Percentiles rank a stretch among this genome's conserved stretches.
Evolutionary conservation across 1,140 invertebrate species (phyloP).

Genomic region (Zaprionus taronus): DNA sequence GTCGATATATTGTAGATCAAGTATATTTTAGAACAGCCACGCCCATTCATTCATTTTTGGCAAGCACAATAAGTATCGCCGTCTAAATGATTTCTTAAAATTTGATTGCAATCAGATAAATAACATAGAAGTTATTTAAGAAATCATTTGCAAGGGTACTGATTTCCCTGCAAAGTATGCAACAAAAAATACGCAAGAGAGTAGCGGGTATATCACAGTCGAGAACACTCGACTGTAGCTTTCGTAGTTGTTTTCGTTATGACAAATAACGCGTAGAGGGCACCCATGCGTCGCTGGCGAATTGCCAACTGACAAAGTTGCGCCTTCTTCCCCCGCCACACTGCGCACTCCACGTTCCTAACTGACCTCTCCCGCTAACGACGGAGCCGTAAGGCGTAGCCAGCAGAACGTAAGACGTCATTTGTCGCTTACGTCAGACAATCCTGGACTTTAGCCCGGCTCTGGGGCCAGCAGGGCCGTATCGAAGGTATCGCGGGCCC

Average conservation of each 20-base stretch:
- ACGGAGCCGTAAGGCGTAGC: background rate
- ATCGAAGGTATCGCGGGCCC: background rate
- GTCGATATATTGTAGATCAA: too few species aligned
- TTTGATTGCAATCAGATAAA: too few species aligned
- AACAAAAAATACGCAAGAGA: too few species aligned
- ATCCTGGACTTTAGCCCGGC: constrained; percentile 25
- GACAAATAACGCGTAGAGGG: constrained; percentile 40
- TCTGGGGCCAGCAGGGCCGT: constrained; percentile 1
- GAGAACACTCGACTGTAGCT: background rate
- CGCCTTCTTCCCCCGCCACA: background rate
- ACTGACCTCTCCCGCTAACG: background rate
- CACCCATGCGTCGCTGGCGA: constrained; percentile 29
- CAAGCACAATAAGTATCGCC: too few species aligned
- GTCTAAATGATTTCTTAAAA: too few species aligned
- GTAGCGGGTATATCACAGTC: too few species aligned
- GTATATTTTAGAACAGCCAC: too few species aligned
- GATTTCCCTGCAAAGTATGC: too few species aligned
- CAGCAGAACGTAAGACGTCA: constrained; percentile 39
- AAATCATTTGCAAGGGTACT: too few species aligned
- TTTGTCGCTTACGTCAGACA: constrained; percentile 62
- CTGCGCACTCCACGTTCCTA: background rate
- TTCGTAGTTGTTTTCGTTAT: constrained; percentile 28
- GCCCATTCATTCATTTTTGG: too few species aligned
- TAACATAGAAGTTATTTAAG: too few species aligned
- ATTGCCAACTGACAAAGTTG: constrained; percentile 14